Percentiles rank a stretch among this genome's conserved stretches.
Evolutionary conservation across 2,888 invertebrate species (phyloP).

Genomic region (Drosophila kokeensis): DNA sequence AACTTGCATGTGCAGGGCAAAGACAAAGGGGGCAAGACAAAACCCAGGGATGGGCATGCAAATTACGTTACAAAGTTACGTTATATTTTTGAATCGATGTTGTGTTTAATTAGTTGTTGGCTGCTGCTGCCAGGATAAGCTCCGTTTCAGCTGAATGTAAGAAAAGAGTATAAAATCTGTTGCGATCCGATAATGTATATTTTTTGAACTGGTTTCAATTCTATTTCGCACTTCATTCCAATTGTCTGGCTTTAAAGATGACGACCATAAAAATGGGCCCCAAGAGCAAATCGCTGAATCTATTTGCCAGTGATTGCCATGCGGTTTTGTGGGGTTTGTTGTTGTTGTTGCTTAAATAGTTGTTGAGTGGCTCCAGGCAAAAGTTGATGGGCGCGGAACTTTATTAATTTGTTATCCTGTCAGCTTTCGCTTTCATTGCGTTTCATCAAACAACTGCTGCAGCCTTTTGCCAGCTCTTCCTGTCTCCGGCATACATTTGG

Average conservation of each 20-base stretch:
- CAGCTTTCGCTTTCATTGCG: slow-evolving; percentile 66
- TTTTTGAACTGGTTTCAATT: neutral
- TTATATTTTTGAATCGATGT: too few relatives aligned
- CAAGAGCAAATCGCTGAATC: neutral
- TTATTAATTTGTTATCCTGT: slow-evolving; percentile 79
- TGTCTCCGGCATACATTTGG: neutral
- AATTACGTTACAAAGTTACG: too few relatives aligned
- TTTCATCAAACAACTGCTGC: slow-evolving; percentile 53
- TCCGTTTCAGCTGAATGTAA: neutral
- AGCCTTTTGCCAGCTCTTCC: slow-evolving; percentile 8
- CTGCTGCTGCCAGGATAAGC: too few relatives aligned
- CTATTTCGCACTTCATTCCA: neutral
- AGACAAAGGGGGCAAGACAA: too few relatives aligned
- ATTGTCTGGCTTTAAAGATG: slow-evolving; percentile 3
- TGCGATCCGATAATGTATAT: neutral
- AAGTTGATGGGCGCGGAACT: slow-evolving; percentile 64
- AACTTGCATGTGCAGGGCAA: too few relatives aligned
- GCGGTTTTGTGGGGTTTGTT: slow-evolving; percentile 3
- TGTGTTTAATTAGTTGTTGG: too few relatives aligned
- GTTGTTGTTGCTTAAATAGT: slow-evolving; percentile 32
- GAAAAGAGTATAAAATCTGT: neutral
- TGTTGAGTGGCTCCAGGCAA: slow-evolving; percentile 37
- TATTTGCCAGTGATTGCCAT: slow-evolving; percentile 16
- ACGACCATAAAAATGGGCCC: slow-evolving; percentile 1
- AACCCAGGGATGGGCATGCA: too few relatives aligned